phyloP scores from a whole-genome alignment of 1,140 invertebrate genomes.

The Calephelis virginiensis region DNA sequence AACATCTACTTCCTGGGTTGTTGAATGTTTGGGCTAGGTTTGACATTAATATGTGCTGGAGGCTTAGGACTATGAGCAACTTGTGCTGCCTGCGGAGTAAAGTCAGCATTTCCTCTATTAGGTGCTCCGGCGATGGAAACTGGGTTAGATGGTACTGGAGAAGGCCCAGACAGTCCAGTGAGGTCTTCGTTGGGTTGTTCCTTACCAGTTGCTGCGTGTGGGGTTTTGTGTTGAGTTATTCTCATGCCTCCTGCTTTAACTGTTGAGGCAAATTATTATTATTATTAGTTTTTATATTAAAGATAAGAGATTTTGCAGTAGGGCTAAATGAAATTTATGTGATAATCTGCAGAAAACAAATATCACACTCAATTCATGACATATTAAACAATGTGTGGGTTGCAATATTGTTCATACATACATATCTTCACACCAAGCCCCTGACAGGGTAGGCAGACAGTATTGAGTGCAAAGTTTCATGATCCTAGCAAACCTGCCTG shows the following conservation, averaged over 20 bases:
- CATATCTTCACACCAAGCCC: too few relatives aligned
- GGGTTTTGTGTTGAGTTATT: conserved; percentile 91
- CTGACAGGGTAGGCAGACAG: too few relatives aligned
- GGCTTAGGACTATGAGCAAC: conserved; percentile 86
- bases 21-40: conserved; percentile 82
- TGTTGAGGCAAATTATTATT: conserved; percentile 48
- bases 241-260: conserved; percentile 95
- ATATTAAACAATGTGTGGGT: too few relatives aligned
- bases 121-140: conserved; percentile 88
- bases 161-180: conserved; percentile 70
- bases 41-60: conserved; percentile 81
- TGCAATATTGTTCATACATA: too few relatives aligned
- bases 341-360: too few relatives aligned
- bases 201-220: conserved; percentile 81
- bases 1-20: conserved; percentile 87
- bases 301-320: too few relatives aligned
- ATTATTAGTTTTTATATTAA: too few relatives aligned
- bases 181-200: conserved; percentile 72
- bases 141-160: conserved; percentile 84
- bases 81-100: conserved; percentile 92
- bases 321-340: too few relatives aligned
- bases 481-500: too few relatives aligned
- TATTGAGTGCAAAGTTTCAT: too few relatives aligned
- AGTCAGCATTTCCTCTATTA: conserved; percentile 90
- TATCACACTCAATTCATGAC: too few relatives aligned